Evolutionary conservation across 1,140 invertebrate species (phyloP).

Genomic region (Philotrypesis tridentata): DNA sequence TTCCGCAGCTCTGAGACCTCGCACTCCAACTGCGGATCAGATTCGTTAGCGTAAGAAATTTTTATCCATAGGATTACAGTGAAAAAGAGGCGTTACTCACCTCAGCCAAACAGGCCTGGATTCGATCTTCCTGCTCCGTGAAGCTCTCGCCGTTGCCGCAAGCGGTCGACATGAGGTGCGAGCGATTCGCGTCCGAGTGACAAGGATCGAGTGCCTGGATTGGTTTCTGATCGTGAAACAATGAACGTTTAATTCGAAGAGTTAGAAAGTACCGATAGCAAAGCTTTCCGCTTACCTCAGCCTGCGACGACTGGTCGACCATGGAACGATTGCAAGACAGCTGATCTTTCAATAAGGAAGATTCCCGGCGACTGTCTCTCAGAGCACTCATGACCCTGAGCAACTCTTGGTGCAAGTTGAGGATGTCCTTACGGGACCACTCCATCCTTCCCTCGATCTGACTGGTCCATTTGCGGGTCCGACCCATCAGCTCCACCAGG

Average conservation of each 20-base stretch:
- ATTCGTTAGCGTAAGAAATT: too few relatives aligned
- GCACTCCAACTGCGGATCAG: conserved; percentile 60
- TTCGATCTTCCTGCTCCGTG: conserved; percentile 10
- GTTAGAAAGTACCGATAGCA: too few relatives aligned
- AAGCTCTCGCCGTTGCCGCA: not conserved
- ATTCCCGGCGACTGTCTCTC: conserved; percentile 4
- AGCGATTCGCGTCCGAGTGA: not conserved
- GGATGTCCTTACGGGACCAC: conserved; percentile 8
- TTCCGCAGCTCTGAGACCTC: conserved; percentile 59
- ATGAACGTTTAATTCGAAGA: not conserved
- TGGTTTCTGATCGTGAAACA: too few relatives aligned
- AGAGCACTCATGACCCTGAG: not conserved
- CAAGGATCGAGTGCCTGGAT: too few relatives aligned
- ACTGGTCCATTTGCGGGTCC: conserved; percentile 60
- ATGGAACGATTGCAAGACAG: too few relatives aligned
- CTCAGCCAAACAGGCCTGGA: not conserved
- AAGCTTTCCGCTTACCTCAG: too few relatives aligned
- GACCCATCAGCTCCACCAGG: conserved; percentile 61
- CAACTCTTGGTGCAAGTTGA: conserved; percentile 31
- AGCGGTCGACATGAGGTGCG: not conserved
- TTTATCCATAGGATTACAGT: too few relatives aligned
- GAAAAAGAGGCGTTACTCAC: not conserved
- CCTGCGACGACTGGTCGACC: too few relatives aligned
- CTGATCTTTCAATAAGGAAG: not conserved
- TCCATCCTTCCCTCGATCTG: conserved; percentile 38